A percentile compares a stretch with the other conserved stretches of the same genome.
Conservation (phyloP, 2,888 invertebrate genomes). For the Actias luna region DNA sequence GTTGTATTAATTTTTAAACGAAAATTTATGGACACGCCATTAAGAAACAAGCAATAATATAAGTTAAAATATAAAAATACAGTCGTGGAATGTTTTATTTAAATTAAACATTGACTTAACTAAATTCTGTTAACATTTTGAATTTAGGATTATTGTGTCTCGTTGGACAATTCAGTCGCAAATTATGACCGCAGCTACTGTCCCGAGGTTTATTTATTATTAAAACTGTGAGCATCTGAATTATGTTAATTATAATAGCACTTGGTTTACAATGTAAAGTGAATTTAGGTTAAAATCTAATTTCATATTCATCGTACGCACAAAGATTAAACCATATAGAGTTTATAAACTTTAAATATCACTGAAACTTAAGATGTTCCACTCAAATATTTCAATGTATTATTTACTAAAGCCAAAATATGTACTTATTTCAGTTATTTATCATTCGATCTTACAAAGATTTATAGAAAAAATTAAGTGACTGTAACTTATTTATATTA, state of each 20-base stretch:
- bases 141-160: no score
- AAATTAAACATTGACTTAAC: no score
- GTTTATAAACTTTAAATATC: not conserved
- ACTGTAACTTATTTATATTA: not conserved
- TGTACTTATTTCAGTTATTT: not conserved
- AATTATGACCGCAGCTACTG: no score
- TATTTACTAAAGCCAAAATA: not conserved
- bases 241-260: not conserved
- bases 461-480: not conserved
- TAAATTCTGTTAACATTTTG: no score
- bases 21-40: no score
- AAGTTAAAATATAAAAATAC: no score
- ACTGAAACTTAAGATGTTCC: not conserved
- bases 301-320: not conserved
- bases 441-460: not conserved
- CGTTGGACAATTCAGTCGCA: no score
- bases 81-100: no score
- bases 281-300: not conserved
- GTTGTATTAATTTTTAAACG: no score
- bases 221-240: not conserved
- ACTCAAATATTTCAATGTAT: not conserved
- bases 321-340: not conserved
- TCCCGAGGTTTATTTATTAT: no score
- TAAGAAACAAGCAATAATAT: no score
- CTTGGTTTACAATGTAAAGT: not conserved